Evolutionary conservation across 1,140 invertebrate species (phyloP).

Genomic region (Pogonognathellus flavescens): DNA sequence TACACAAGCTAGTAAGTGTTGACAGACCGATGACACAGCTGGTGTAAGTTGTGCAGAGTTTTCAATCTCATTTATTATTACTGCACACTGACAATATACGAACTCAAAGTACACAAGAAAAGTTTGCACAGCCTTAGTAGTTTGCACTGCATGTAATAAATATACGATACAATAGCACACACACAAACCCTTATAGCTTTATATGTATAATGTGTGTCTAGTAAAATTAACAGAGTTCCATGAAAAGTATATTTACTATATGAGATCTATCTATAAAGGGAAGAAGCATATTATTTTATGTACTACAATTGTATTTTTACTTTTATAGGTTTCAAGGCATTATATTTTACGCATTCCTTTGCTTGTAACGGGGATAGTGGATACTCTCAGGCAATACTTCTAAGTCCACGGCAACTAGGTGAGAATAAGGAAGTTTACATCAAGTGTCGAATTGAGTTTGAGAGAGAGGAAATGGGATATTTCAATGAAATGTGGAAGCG

Average conservation of each 20-base stretch:
- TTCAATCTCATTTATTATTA: constrained; percentile 2
- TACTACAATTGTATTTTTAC: background rate
- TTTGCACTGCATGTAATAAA: too few relatives aligned
- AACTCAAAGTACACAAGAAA: background rate
- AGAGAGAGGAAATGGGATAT: background rate
- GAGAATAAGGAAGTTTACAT: constrained; percentile 1
- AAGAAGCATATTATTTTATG: too few relatives aligned
- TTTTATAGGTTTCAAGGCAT: background rate
- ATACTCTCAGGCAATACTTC: background rate
- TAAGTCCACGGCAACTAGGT: background rate
- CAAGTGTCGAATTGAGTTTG: constrained; percentile 50
- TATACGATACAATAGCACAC: too few relatives aligned
- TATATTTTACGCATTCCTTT: constrained; percentile 31
- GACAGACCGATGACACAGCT: background rate
- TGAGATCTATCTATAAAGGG: too few relatives aligned
- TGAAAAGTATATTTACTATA: too few relatives aligned
- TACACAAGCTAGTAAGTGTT: background rate
- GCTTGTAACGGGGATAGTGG: constrained; percentile 35
- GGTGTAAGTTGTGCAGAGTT: background rate
- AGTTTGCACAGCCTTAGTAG: too few relatives aligned
- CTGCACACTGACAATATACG: too few relatives aligned
- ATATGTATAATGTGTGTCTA: too few relatives aligned
- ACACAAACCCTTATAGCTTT: too few relatives aligned
- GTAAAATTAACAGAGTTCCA: too few relatives aligned
- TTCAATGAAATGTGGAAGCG: background rate